phyloP scores from a whole-genome alignment of 2,888 invertebrate genomes.

The Andrena bucephala region DNA sequence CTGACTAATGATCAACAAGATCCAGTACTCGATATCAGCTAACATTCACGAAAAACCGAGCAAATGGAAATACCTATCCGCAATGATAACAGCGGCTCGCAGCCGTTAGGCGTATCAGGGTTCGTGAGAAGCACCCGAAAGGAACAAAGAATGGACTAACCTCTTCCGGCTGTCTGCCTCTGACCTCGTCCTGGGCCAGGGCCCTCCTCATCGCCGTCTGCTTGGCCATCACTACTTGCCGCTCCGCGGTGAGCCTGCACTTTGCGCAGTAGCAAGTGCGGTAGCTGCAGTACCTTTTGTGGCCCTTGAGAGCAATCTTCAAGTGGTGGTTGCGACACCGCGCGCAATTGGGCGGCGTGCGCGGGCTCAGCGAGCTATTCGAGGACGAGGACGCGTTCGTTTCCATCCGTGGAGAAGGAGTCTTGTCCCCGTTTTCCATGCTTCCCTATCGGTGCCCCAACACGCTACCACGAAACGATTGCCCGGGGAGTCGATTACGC shows the following conservation, averaged over 20 bases:
- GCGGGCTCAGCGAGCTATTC: neutral
- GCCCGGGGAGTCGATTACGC: conserved; percentile 11
- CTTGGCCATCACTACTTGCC: conserved; percentile 95
- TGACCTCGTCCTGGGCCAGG: conserved; percentile 92
- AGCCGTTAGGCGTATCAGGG: neutral
- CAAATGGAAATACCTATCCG: neutral
- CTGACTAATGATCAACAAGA: too few relatives aligned
- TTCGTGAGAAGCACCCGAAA: neutral
- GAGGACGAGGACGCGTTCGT: conserved; percentile 34
- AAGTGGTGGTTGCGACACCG: conserved; percentile 96
- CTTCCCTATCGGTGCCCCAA: conserved; percentile 22
- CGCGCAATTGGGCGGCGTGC: conserved; percentile 46
- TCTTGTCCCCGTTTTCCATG: conserved; percentile 43
- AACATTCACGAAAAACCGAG: too few relatives aligned
- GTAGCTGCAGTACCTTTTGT: conserved; percentile 96
- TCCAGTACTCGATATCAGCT: too few relatives aligned
- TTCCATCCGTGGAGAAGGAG: conserved; percentile 1
- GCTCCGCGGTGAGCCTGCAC: conserved; percentile 94
- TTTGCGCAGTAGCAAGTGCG: conserved; percentile 94
- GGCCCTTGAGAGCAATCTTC: conserved; percentile 95
- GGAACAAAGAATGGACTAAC: conserved; percentile 56
- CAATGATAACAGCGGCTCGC: neutral
- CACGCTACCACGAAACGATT: conserved; percentile 4
- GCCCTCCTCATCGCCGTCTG: conserved; percentile 94
- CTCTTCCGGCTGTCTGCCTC: conserved; percentile 42